Conservation (phyloP, 2,113 vertebrate genomes). For the Spea bombifrons region DNA sequence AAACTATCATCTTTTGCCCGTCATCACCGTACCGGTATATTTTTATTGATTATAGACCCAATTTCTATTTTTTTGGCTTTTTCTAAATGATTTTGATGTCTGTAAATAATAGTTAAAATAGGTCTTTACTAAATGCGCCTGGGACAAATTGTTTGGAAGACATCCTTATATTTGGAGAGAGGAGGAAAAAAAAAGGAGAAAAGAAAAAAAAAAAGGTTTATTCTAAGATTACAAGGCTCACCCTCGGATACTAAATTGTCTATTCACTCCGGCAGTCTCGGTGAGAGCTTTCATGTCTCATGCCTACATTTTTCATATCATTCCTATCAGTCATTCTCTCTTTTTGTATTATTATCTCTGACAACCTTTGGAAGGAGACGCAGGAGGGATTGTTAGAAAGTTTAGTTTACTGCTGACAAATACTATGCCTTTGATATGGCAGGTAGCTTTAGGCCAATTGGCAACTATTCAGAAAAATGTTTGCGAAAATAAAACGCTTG, state of each 20-base stretch:
- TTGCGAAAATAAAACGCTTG: background rate
- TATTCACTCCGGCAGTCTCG: slow-evolving; percentile 28
- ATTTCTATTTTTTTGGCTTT: slow-evolving; percentile 29
- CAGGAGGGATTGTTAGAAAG: slow-evolving; percentile 3
- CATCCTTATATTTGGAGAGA: background rate
- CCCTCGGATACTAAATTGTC: slow-evolving; percentile 43
- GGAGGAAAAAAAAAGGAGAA: background rate
- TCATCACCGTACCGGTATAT: background rate
- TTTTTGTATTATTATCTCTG: slow-evolving; percentile 24
- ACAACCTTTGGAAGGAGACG: slow-evolving; percentile 31
- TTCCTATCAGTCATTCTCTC: background rate
- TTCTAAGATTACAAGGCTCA: slow-evolving; percentile 44
- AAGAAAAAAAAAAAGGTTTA: slow-evolving; percentile 30
- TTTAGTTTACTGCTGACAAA: slow-evolving; percentile 47
- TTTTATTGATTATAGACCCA: background rate
- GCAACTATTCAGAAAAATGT: slow-evolving; percentile 4
- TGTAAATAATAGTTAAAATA: slow-evolving; percentile 36
- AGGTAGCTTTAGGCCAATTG: background rate
- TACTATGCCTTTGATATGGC: slow-evolving; percentile 37
- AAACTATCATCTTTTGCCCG: background rate
- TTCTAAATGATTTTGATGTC: slow-evolving; percentile 23
- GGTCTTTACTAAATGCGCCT: slow-evolving; percentile 43
- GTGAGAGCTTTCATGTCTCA: slow-evolving; percentile 42
- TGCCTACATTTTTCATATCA: slow-evolving; percentile 43
- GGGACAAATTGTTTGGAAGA: slow-evolving; percentile 35